Conservation (phyloP, 2,113 vertebrate genomes). For the Phalacrocorax aristotelis region DNA sequence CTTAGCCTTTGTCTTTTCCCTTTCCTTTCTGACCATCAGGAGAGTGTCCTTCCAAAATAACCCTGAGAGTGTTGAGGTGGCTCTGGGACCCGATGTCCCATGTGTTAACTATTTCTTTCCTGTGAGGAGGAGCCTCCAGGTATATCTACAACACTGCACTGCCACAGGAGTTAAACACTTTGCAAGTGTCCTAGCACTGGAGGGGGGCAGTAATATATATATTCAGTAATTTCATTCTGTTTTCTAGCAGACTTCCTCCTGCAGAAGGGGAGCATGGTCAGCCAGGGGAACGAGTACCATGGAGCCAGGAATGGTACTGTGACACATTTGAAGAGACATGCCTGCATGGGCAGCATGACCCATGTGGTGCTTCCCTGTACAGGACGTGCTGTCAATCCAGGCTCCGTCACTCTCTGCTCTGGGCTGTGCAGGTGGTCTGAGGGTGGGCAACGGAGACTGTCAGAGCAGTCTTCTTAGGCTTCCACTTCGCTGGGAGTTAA, state of each 20-base stretch:
- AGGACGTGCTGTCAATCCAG: background rate
- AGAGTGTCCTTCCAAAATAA: background rate
- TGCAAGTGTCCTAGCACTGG: background rate
- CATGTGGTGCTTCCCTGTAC: background rate
- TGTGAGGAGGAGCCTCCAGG: background rate
- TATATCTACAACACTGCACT: background rate
- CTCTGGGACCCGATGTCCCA: background rate
- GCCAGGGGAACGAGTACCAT: background rate
- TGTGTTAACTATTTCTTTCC: background rate
- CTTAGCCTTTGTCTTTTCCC: background rate
- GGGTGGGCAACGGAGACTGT: background rate
- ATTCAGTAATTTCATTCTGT: background rate
- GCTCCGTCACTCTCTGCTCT: background rate
- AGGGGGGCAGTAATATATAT: background rate
- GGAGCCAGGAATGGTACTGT: accelerated
- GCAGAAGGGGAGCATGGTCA: background rate
- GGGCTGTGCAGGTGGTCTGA: background rate
- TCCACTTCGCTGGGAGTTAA: background rate
- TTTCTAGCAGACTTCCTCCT: background rate
- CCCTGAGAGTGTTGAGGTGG: background rate
- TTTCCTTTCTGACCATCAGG: background rate
- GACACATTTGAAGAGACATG: background rate
- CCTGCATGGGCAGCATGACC: background rate
- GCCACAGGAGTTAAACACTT: background rate
- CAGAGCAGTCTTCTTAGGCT: background rate